These are phyloP conservation scores for Griposia aprilina DNA, from an alignment of 2,888 invertebrate species.

Conservation along the genomic window DNA sequence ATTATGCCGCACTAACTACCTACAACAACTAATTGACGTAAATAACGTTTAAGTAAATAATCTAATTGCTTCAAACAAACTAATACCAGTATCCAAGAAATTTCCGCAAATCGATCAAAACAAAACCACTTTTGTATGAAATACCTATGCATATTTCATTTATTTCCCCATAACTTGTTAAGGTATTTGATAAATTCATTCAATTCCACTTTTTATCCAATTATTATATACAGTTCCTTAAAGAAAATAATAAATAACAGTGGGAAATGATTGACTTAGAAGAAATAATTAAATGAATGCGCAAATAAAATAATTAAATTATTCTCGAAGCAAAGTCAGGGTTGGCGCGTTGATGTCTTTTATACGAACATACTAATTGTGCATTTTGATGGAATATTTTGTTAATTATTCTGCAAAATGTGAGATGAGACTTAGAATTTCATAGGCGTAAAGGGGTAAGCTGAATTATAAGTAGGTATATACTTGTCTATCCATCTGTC, in stretches of 20 bases:
- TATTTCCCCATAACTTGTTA: constrained; percentile 23
- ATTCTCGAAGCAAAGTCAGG: background rate
- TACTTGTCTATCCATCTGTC: background rate
- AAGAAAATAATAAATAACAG: constrained; percentile 4
- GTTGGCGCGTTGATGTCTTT: constrained; percentile 68
- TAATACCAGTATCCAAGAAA: constrained; percentile 18
- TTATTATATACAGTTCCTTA: constrained; percentile 11
- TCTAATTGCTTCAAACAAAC: background rate
- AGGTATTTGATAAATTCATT: constrained; percentile 22
- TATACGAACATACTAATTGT: constrained; percentile 36
- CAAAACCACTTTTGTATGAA: constrained; percentile 26
- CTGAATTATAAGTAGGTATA: background rate
- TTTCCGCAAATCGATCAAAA: constrained; percentile 5
- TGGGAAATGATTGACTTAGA: constrained; percentile 16
- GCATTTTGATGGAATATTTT: background rate
- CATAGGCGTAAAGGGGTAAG: background rate
- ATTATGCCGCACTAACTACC: background rate
- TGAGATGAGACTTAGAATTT: background rate
- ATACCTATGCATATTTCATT: constrained; percentile 34
- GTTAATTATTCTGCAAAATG: background rate
- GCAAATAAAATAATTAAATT: constrained; percentile 20
- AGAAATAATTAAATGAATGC: background rate
- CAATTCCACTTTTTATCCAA: constrained; percentile 10
- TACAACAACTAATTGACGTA: background rate
- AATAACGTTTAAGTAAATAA: background rate